Base-by-base conservation (phyloP, 1,140 invertebrate species). In the Drosophila rhopaloa region DNA sequence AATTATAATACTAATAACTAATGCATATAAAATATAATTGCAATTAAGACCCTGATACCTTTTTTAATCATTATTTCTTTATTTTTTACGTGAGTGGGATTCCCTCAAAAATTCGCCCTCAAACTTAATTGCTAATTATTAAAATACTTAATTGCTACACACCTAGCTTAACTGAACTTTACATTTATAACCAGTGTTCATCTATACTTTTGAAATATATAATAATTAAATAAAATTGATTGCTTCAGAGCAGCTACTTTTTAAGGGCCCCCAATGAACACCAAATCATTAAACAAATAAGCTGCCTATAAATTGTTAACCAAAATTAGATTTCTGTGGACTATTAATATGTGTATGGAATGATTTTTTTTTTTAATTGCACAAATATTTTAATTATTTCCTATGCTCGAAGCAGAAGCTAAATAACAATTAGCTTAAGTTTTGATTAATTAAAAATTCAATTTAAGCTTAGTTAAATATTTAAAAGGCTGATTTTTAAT, bases 181-280 rank as follows among this genome's bases (percentile, higher is more conserved):
- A 27, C 19, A 29, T 48, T 27, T 29, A n/a, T 7, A 13, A 8
- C 46, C n/a, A 14, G 13, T 14, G n/a, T 14, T 43, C 6, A 7
- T 13, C 11, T 13, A 47, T 27, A 7, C 19, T 24, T 47, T 13
- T 24, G 1, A 6, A n/a, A 48, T 29, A 48, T 11, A 48, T 48
- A 29, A 48, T n/a, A 48, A 29, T 48, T n/a, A 48, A 48, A 48
- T 27, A n/a, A 0, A 50, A 32, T 50, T 35, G 14, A 50, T 35
- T 32, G 29, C n/a, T 35, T 10, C 48, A 3, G n/a, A 32, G 8
- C 13, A 14, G 27, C n/a, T 32, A 50, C 48, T 10, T 14, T 32
- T 35, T 50, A 13, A 27, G 19, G 19, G 7, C n/a, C n/a, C n/a
- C 14, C n/a, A 16, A 16, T 50, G 24, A 16, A n/a, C 48, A 14